These are phyloP conservation scores for Notolabrus celidotus DNA, from an alignment of 2,797 vertebrate genomes.

Conservation along the genomic window DNA sequence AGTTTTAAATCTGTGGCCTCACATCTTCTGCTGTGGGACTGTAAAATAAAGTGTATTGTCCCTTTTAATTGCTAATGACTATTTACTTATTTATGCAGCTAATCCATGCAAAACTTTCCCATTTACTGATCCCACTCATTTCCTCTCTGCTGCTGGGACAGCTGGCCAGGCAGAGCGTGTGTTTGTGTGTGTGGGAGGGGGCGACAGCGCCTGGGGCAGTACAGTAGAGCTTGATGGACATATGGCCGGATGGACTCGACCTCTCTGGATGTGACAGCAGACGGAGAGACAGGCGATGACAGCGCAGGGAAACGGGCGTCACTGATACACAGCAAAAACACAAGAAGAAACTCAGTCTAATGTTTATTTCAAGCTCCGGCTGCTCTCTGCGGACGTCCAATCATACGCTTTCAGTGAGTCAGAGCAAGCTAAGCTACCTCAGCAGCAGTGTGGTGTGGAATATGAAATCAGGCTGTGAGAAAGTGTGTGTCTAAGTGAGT, in stretches of 20 bases:
- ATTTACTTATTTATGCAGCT: slow-evolving; percentile 53
- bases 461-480: slow-evolving; percentile 21
- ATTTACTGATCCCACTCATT: slow-evolving; percentile 9
- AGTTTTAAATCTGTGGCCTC: slow-evolving; percentile 15
- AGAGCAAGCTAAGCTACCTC: slow-evolving; percentile 38
- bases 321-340: slow-evolving; percentile 25
- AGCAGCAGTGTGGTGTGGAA: slow-evolving; percentile 34
- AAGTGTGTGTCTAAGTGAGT: slow-evolving; percentile 10
- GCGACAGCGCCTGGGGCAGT: slow-evolving; percentile 29
- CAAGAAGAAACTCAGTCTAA: slow-evolving; percentile 14
- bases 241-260: slow-evolving; percentile 58
- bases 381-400: slow-evolving; percentile 40
- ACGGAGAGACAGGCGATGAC: slow-evolving; percentile 37
- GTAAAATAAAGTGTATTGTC: slow-evolving; percentile 6
- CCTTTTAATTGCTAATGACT: slow-evolving; percentile 57
- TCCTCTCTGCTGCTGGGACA: slow-evolving; percentile 50
- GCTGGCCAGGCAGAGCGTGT: slow-evolving; percentile 50
- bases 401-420: slow-evolving; percentile 45
- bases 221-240: slow-evolving; percentile 56
- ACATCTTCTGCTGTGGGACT: neutral
- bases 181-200: slow-evolving; percentile 2
- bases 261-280: slow-evolving; percentile 36
- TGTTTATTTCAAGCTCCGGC: slow-evolving; percentile 44
- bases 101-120: slow-evolving; percentile 18
- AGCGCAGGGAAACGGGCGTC: slow-evolving; percentile 30